Evolutionary conservation across 2,113 vertebrate genomes (phyloP).

Genomic region (Silurus meridionalis): DNA sequence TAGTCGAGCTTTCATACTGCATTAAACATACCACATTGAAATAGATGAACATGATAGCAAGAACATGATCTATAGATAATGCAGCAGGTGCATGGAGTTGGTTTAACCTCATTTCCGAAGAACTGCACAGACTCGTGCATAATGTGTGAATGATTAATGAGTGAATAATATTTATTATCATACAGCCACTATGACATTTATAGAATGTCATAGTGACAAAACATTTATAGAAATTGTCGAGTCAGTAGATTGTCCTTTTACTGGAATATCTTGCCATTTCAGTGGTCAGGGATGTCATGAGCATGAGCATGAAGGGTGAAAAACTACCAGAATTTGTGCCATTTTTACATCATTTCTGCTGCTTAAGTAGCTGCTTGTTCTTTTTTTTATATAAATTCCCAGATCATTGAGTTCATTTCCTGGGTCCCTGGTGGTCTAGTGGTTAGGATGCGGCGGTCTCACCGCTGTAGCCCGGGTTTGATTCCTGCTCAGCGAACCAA

Average conservation of each 20-base stretch:
- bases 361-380: too few species aligned
- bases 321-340: not conserved
- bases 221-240: not conserved
- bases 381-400: too few species aligned
- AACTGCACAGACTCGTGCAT: not conserved
- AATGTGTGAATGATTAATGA: not conserved
- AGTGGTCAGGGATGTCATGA: not conserved
- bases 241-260: not conserved
- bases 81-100: not conserved
- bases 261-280: not conserved
- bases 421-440: too few species aligned
- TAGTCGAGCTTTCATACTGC: not conserved
- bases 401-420: too few species aligned
- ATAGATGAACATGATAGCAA: not conserved
- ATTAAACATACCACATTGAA: not conserved
- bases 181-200: not conserved
- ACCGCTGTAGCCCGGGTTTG: too few species aligned
- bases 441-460: too few species aligned
- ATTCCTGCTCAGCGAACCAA: too few species aligned
- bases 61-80: not conserved
- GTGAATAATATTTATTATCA: not conserved
- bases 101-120: not conserved
- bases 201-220: too few species aligned
- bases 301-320: not conserved
- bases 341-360: not conserved